Conservation (phyloP, 2,888 invertebrate genomes). For the Eristalis pertinax region DNA sequence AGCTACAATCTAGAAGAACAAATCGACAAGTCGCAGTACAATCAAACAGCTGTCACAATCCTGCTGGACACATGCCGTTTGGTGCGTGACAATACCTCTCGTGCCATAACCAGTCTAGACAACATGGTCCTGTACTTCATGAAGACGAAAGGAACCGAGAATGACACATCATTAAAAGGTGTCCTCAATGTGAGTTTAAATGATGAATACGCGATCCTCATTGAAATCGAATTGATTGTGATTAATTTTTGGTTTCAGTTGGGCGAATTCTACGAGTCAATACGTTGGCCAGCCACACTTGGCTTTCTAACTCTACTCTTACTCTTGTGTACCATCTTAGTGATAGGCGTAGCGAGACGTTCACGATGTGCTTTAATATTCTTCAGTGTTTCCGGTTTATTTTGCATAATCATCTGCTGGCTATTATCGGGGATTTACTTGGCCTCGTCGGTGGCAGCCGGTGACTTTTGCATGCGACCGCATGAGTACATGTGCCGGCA, state of each 20-base stretch:
- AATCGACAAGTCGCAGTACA: constrained; percentile 89
- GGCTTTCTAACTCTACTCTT: constrained; percentile 80
- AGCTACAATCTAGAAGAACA: constrained; percentile 87
- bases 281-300: constrained; percentile 81
- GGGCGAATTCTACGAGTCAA: constrained; percentile 80
- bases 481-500: constrained; percentile 83
- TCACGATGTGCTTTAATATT: constrained; percentile 94
- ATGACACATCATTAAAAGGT: constrained; percentile 80
- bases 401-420: constrained; percentile 86
- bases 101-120: constrained; percentile 84
- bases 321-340: constrained; percentile 80
- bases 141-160: constrained; percentile 80
- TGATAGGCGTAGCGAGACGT: constrained; percentile 81
- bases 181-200: constrained; percentile 78
- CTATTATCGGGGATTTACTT: constrained; percentile 93
- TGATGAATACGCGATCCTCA: neutral
- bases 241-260: constrained; percentile 74
- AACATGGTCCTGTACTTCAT: constrained; percentile 81
- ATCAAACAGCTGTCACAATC: constrained; percentile 88
- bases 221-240: neutral
- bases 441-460: constrained; percentile 91
- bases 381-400: constrained; percentile 92
- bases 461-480: constrained; percentile 93
- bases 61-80: constrained; percentile 86
- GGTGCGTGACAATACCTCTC: constrained; percentile 88